These are phyloP conservation scores for Crossocerus cetratus DNA, from an alignment of 2,888 invertebrate species.

Conservation along the genomic window DNA sequence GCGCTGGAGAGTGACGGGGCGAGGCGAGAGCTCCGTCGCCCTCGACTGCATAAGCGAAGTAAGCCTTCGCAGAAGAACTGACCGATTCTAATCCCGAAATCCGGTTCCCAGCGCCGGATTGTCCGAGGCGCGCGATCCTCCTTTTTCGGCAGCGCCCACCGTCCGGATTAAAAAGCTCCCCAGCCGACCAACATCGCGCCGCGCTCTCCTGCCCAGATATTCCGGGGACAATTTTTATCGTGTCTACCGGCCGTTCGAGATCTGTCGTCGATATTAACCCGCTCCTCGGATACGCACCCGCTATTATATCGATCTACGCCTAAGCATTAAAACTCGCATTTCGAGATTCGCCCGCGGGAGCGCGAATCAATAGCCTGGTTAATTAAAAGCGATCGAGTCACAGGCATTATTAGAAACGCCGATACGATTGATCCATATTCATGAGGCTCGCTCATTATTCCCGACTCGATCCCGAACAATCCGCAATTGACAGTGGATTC, in stretches of 20 bases:
- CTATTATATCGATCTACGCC: no score
- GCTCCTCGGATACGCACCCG: no score
- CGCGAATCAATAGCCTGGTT: neutral
- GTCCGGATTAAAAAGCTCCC: conserved; percentile 36
- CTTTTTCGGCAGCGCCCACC: conserved; percentile 40
- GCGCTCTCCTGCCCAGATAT: neutral
- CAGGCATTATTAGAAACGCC: conserved; percentile 23
- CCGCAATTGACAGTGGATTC: conserved; percentile 27
- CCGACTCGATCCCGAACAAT: conserved; percentile 10
- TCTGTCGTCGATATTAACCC: neutral
- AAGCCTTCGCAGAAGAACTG: conserved; percentile 47
- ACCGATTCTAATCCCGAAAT: conserved; percentile 64
- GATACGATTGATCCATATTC: conserved; percentile 21
- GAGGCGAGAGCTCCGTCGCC: conserved; percentile 57
- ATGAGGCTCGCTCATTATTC: neutral
- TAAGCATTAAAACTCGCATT: no score
- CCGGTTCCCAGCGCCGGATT: conserved; percentile 70
- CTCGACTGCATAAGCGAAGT: conserved; percentile 42
- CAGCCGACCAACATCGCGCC: neutral
- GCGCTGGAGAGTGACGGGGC: conserved; percentile 47
- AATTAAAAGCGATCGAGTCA: conserved; percentile 43
- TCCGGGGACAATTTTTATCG: neutral
- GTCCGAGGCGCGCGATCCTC: conserved; percentile 53
- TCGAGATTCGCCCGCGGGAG: no score
- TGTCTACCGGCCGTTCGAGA: neutral